phyloP scores from a whole-genome alignment of 2,797 vertebrate species.

The Graptemys geographica region DNA sequence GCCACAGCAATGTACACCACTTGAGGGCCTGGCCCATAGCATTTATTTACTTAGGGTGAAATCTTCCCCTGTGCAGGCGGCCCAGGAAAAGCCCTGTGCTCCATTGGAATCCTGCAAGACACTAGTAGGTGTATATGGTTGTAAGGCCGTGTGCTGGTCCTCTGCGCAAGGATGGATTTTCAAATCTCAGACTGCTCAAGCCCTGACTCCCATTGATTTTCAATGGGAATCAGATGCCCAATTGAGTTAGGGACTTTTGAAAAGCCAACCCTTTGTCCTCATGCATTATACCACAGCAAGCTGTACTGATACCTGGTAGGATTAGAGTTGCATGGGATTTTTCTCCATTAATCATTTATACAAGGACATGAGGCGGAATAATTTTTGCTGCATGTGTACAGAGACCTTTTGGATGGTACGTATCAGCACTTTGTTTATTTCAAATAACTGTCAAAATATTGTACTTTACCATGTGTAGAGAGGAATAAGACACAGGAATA shows the following conservation, averaged over 20 bases:
- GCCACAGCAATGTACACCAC: neutral
- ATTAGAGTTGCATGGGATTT: constrained; percentile 38
- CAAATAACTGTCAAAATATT: neutral
- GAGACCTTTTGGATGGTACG: neutral
- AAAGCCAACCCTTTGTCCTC: constrained; percentile 14
- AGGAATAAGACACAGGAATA: neutral
- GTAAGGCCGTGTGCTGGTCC: neutral
- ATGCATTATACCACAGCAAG: neutral
- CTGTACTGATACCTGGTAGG: neutral
- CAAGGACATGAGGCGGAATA: constrained; percentile 30
- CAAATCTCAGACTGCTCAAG: neutral
- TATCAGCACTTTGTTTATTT: constrained; percentile 17
- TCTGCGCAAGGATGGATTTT: neutral
- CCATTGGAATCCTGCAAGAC: neutral
- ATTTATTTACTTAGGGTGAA: neutral
- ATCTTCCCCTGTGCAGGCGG: neutral
- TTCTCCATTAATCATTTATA: constrained; percentile 1
- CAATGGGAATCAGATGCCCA: neutral
- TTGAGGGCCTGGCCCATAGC: neutral
- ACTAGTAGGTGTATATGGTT: neutral
- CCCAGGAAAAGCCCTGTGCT: neutral
- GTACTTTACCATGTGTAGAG: neutral
- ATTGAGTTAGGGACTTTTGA: constrained; percentile 18
- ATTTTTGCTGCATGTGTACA: neutral
- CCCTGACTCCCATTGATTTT: neutral